Percentiles rank a stretch among this genome's conserved stretches.
phyloP scores from a whole-genome alignment of 2,888 invertebrate species.

The Tupiocoris notatus region DNA sequence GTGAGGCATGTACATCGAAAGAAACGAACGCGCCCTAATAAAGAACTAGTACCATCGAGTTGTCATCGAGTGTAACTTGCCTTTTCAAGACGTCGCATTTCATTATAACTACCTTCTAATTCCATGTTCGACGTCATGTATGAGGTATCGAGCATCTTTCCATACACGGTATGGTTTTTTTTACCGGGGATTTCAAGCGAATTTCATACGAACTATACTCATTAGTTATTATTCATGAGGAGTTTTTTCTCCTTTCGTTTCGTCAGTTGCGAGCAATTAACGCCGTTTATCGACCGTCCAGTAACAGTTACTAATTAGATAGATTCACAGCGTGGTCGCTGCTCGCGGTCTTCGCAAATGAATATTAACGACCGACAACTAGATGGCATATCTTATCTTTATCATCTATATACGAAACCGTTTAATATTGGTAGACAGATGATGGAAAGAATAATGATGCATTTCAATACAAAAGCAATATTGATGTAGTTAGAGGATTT shows the following conservation, averaged over 20 bases:
- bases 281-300: neutral
- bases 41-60: neutral
- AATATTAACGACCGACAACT: too few species aligned
- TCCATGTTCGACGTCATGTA: neutral
- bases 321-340: too few species aligned
- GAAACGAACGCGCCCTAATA: neutral
- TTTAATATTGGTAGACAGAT: too few species aligned
- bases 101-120: neutral
- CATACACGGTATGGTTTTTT: neutral
- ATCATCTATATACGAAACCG: too few species aligned
- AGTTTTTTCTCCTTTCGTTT: neutral
- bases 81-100: neutral
- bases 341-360: too few species aligned
- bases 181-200: neutral
- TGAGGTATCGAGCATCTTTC: neutral
- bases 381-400: too few species aligned
- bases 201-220: neutral
- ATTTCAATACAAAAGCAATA: too few species aligned
- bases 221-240: neutral
- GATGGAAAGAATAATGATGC: too few species aligned
- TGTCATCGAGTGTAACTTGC: neutral
- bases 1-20: neutral
- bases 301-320: too few species aligned
- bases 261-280: neutral
- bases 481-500: too few species aligned